Conservation (phyloP, 1,140 invertebrate species). For the Eurosta solidaginis region DNA sequence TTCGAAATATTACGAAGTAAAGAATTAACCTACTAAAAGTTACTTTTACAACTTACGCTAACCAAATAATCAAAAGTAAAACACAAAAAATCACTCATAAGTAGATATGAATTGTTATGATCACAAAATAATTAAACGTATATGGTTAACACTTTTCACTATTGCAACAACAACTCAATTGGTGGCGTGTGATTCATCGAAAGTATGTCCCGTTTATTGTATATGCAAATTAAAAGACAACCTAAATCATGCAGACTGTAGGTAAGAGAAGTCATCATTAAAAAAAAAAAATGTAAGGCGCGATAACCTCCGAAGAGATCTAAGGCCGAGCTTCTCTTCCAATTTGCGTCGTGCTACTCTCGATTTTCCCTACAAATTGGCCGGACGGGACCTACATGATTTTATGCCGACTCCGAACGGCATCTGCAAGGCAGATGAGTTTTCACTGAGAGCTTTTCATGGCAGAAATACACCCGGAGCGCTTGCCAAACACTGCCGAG, state of each 20-base stretch:
- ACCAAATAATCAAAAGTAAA: not conserved
- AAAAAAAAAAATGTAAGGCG: not conserved
- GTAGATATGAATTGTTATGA: not conserved
- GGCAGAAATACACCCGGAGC: too few relatives aligned
- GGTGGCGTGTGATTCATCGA: not conserved
- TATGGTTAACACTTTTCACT: not conserved
- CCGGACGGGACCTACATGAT: too few relatives aligned
- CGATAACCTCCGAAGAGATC: too few relatives aligned
- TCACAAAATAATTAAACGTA: not conserved
- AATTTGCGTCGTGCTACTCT: too few relatives aligned
- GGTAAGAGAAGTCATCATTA: constrained; percentile 38
- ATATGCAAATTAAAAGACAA: constrained; percentile 48
- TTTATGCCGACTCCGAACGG: too few relatives aligned
- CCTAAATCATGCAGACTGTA: constrained; percentile 55
- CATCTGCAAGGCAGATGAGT: too few relatives aligned
- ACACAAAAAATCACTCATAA: not conserved
- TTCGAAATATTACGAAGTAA: not conserved
- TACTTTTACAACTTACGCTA: not conserved
- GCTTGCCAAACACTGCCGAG: too few relatives aligned
- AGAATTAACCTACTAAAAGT: not conserved
- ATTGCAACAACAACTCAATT: not conserved
- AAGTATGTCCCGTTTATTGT: constrained; percentile 48
- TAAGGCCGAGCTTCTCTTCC: too few relatives aligned
- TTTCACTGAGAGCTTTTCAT: too few relatives aligned
- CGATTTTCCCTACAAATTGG: too few relatives aligned